Evolutionary conservation across 2,797 vertebrate genomes (phyloP).

Genomic region (Acanthurus tractus): DNA sequence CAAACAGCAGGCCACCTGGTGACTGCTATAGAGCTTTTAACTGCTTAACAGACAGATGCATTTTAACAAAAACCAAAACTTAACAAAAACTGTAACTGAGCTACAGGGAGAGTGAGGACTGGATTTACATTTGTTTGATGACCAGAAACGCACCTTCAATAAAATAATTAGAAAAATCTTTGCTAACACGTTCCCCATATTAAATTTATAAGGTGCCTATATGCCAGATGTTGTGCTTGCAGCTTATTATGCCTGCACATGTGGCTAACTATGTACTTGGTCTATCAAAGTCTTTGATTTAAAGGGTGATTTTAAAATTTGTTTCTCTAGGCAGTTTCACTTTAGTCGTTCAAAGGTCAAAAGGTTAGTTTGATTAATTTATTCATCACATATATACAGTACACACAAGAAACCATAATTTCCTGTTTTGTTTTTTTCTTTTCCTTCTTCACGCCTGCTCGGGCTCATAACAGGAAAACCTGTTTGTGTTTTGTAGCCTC

Average conservation of each 20-base stretch:
- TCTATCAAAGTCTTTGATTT: neutral
- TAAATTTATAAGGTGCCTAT: neutral
- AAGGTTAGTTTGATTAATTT: slow-evolving; percentile 52
- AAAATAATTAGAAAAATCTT: neutral
- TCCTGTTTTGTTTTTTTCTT: slow-evolving; percentile 14
- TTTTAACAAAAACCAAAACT: too few relatives aligned
- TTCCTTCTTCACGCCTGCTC: slow-evolving; percentile 61
- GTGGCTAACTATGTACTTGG: neutral
- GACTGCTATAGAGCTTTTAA: neutral
- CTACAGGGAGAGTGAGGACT: neutral
- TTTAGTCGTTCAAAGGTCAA: slow-evolving; percentile 52
- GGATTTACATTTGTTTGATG: neutral
- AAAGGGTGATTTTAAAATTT: neutral
- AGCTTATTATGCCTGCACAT: neutral
- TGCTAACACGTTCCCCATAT: too few relatives aligned
- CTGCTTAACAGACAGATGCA: neutral
- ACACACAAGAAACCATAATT: slow-evolving; percentile 24
- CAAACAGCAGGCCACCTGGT: too few relatives aligned
- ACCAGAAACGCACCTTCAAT: neutral
- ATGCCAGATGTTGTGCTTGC: neutral
- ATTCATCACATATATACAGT: slow-evolving; percentile 35
- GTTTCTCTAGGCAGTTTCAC: slow-evolving; percentile 15
- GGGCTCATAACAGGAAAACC: slow-evolving; percentile 71
- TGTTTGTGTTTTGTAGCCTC: slow-evolving; percentile 75
- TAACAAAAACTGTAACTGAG: neutral